These are phyloP conservation scores for Paralvinella palmiformis DNA, from an alignment of 1,140 invertebrate genomes.

Conservation along the genomic window DNA sequence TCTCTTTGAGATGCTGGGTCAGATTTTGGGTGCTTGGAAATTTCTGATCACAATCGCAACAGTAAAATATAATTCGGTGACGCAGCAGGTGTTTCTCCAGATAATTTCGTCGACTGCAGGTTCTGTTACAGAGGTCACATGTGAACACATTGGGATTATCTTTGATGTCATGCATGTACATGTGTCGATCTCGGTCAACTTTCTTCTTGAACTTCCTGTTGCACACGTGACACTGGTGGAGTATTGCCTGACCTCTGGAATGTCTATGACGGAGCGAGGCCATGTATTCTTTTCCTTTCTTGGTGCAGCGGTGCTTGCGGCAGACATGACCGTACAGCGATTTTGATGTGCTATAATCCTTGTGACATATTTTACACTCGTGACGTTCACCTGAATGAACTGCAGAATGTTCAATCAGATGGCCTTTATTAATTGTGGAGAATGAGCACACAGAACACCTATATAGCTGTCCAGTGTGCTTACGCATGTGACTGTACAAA, in stretches of 20 bases:
- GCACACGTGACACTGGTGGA: conserved; percentile 50
- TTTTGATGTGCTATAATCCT: conserved; percentile 48
- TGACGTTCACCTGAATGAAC: conserved; percentile 38
- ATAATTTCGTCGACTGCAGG: conserved; percentile 38
- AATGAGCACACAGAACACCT: conserved; percentile 45
- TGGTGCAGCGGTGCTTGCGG: conserved; percentile 40
- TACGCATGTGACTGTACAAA: conserved; percentile 51
- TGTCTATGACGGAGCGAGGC: conserved; percentile 19
- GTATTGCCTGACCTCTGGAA: conserved; percentile 27
- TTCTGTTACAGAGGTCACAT: conserved; percentile 46
- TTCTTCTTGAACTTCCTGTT: conserved; percentile 51
- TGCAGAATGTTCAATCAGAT: conserved; percentile 46
- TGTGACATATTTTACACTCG: conserved; percentile 45
- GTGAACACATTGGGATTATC: conserved; percentile 35
- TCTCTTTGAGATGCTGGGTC: conserved; percentile 38
- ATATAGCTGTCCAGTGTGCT: conserved; percentile 50
- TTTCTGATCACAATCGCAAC: conserved; percentile 24
- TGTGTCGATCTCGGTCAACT: conserved; percentile 46
- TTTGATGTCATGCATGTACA: conserved; percentile 47
- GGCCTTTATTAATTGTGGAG: conserved; percentile 46
- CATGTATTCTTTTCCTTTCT: conserved; percentile 40
- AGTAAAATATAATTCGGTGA: conserved; percentile 42
- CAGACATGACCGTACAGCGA: conserved; percentile 47
- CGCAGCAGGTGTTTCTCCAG: conserved; percentile 47
- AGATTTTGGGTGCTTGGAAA: conserved; percentile 39